A percentile compares a stretch with the other conserved stretches of the same genome.
phyloP scores from a whole-genome alignment of 2,797 vertebrate genomes.

The Liparis tanakae region DNA sequence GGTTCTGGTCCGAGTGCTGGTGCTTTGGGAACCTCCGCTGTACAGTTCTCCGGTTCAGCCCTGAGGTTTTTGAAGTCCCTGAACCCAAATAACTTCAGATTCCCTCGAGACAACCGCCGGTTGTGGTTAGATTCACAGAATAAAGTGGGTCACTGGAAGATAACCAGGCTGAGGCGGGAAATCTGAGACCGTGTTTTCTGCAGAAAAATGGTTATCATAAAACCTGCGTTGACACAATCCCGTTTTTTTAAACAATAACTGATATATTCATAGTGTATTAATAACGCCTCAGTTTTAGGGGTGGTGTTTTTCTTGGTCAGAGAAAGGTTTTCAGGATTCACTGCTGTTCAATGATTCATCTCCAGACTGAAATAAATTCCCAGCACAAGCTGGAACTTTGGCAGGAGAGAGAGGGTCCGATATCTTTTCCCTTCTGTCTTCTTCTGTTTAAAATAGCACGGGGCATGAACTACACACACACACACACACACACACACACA shows the following conservation, averaged over 20 bases:
- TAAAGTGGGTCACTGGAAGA: slow-evolving; percentile 18
- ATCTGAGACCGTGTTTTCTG: neutral
- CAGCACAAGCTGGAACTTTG: slow-evolving; percentile 17
- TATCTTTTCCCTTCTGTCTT: slow-evolving; percentile 54
- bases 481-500: slow-evolving; percentile 12
- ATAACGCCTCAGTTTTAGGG: slow-evolving; percentile 16
- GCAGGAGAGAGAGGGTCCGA: slow-evolving; percentile 6
- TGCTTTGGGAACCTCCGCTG: slow-evolving; percentile 1
- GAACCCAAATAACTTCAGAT: slow-evolving; percentile 2
- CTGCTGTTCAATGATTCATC: neutral
- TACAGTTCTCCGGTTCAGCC: neutral
- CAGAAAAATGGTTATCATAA: neutral
- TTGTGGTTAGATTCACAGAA: slow-evolving; percentile 2
- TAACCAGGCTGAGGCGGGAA: neutral
- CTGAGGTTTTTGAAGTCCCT: neutral
- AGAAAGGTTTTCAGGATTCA: neutral
- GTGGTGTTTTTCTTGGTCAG: neutral
- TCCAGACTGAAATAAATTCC: slow-evolving; percentile 25
- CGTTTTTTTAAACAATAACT: neutral
- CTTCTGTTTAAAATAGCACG: slow-evolving; percentile 55
- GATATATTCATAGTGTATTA: neutral
- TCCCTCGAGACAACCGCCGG: neutral
- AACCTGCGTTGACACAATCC: neutral
- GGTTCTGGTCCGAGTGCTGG: neutral
- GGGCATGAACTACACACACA: slow-evolving; percentile 25